Percentiles rank a stretch among this genome's conserved stretches.
Evolutionary conservation across 2,888 invertebrate species (phyloP).

Genomic region (Agonopterix subpropinquella): DNA sequence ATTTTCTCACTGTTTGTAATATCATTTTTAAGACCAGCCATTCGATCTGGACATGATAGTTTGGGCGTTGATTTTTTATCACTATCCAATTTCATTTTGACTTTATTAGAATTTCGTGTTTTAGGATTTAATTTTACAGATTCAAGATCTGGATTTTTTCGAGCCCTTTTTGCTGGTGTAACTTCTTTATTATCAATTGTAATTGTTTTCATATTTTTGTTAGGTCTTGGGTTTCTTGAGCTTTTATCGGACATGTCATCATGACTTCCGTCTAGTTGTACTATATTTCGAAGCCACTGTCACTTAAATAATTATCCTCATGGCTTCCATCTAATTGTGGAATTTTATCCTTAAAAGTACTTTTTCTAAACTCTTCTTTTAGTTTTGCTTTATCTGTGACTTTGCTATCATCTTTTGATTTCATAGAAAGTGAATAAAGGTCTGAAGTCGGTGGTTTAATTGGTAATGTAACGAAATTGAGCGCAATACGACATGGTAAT

Average conservation of each 20-base stretch:
- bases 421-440: slow-evolving; percentile 76
- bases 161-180: slow-evolving; percentile 52
- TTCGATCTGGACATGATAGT: too few species aligned
- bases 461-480: slow-evolving; percentile 86
- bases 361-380: slow-evolving; percentile 18
- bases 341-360: slow-evolving; percentile 36
- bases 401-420: slow-evolving; percentile 32
- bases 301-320: slow-evolving; percentile 47
- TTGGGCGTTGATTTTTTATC: too few species aligned
- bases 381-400: slow-evolving; percentile 17
- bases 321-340: slow-evolving; percentile 75
- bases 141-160: slow-evolving; percentile 15
- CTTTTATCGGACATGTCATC: slow-evolving; percentile 29
- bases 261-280: slow-evolving; percentile 53
- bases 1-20: too few species aligned
- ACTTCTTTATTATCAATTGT: slow-evolving; percentile 28
- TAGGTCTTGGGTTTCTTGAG: slow-evolving; percentile 24
- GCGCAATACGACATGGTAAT: slow-evolving; percentile 85
- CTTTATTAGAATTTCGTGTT: too few species aligned
- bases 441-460: slow-evolving; percentile 80
- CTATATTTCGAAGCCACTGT: slow-evolving; percentile 36
- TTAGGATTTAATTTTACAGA: too few species aligned
- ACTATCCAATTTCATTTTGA: too few species aligned
- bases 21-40: too few species aligned
- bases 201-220: slow-evolving; percentile 22